phyloP scores from a whole-genome alignment of 2,888 invertebrate genomes.

The Acanthoscelides obtectus region DNA sequence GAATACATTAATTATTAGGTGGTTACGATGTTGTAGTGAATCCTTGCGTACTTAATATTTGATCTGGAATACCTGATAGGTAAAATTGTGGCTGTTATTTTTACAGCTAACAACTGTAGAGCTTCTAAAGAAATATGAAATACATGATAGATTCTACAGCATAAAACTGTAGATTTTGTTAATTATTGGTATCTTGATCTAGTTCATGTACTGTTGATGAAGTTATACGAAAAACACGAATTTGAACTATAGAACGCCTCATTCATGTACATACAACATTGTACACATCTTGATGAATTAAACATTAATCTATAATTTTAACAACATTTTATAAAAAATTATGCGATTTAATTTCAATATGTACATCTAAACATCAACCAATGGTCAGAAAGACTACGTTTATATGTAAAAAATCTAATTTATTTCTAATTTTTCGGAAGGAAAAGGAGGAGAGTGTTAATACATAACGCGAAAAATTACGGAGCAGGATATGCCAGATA shows the following conservation, averaged over 20 bases:
- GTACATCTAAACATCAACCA: not conserved
- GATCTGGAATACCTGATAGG: not conserved
- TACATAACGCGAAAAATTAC: not conserved
- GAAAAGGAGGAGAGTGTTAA: not conserved
- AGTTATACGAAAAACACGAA: no score
- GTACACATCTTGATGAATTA: not conserved
- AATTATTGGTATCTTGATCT: no score
- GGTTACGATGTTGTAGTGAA: not conserved
- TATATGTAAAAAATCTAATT: not conserved
- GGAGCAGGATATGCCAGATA: not conserved
- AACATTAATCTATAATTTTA: not conserved
- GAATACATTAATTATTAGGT: conserved; percentile 10
- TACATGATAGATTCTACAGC: no score
- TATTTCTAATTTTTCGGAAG: not conserved
- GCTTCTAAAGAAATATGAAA: not conserved
- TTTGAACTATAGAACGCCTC: no score
- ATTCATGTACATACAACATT: not conserved
- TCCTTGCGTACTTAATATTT: not conserved
- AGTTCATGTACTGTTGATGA: no score
- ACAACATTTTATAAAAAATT: not conserved
- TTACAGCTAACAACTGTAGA: not conserved
- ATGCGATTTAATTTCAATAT: not conserved
- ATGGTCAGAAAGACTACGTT: not conserved
- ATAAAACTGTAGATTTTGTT: no score
- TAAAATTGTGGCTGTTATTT: not conserved